Evolutionary conservation across 2,797 vertebrate species (phyloP), one percentile per base, ranked within the genome.

Genomic region (Vireo griseus): DNA sequence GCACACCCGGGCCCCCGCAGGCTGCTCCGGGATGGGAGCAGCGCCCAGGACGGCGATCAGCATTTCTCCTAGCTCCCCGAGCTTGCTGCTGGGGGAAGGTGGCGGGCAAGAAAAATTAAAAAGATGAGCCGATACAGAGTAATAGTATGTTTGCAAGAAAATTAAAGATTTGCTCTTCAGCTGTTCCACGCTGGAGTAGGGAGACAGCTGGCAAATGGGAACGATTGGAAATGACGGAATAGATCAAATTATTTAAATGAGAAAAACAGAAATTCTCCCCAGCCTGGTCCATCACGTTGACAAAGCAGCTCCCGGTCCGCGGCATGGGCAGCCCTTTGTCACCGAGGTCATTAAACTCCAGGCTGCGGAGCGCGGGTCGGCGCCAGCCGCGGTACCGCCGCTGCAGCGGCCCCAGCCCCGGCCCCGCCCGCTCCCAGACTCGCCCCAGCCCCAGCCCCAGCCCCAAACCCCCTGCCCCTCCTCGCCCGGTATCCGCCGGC

Each of bases 191-290:
- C 90, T 87, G 94, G 83, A 88, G 76, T 91, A 79, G 90, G 94
- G 86, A 95, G 97, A 93, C 96, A 96, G 97, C 95, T 96, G 96
- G 97, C 97, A 97, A 97, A 97, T 89, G 95, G 94, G 88, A 96
- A 77, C 94, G 92, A 95, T 40, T 96, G 95, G 92, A 88, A 95
- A 97, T 96, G 96, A 97, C 93, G 95, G 93, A 96, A 96, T 87
- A 96, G 96, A 96, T 96, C 90, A 96, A 97, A 97, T 97, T 96
- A 97, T 97, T 98, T 96, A 97, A 97, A 97, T 95, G 95, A 96
- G 96, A 92, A 92, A 92, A 95, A 97, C 95, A 96, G 95, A 94
- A 95, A 90, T 92, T 94, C 58, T 67, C 80, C 86, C 92, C 6
- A 87, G 92, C 94, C 94, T 96, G 63, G 90, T 94, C 90, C 95